Evolutionary conservation across 2,888 invertebrate genomes (phyloP).

Genomic region (Parapristionchus giblindavisi): DNA sequence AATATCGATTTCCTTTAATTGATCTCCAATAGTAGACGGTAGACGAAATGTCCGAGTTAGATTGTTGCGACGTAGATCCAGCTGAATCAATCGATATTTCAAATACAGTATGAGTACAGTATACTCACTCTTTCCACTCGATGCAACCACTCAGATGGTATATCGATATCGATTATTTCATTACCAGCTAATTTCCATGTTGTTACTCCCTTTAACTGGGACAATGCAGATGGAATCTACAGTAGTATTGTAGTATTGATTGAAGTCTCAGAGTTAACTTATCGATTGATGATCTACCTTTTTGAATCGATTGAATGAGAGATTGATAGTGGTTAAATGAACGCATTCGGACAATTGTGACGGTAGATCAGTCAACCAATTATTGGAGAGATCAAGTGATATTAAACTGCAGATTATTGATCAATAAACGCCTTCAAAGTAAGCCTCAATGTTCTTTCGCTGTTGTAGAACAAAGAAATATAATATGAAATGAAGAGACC

Average conservation of each 20-base stretch:
- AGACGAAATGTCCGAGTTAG: conserved; percentile 29
- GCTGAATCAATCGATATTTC: neutral
- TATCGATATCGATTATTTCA: conserved; percentile 29
- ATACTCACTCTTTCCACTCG: conserved; percentile 16
- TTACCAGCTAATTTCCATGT: conserved; percentile 34
- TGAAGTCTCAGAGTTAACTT: neutral
- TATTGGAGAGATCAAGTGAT: conserved; percentile 58
- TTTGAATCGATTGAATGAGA: conserved; percentile 61
- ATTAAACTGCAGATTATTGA: conserved; percentile 43
- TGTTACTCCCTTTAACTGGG: conserved; percentile 3
- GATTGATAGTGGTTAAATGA: conserved; percentile 48
- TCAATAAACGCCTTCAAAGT: neutral
- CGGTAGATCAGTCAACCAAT: conserved; percentile 55
- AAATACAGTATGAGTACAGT: neutral
- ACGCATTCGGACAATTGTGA: conserved; percentile 49
- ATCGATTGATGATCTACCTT: conserved; percentile 39
- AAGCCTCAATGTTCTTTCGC: too few species aligned
- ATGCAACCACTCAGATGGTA: conserved; percentile 15
- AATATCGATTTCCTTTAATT: conserved; percentile 67
- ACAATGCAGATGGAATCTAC: conserved; percentile 4
- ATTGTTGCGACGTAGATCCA: conserved; percentile 36
- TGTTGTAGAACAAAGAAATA: too few species aligned
- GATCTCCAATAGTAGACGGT: conserved; percentile 19
- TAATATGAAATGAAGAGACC: too few species aligned
- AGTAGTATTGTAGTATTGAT: neutral